Evolutionary conservation across 2,113 vertebrate species (phyloP).

Genomic region (Barnardius zonarius): DNA sequence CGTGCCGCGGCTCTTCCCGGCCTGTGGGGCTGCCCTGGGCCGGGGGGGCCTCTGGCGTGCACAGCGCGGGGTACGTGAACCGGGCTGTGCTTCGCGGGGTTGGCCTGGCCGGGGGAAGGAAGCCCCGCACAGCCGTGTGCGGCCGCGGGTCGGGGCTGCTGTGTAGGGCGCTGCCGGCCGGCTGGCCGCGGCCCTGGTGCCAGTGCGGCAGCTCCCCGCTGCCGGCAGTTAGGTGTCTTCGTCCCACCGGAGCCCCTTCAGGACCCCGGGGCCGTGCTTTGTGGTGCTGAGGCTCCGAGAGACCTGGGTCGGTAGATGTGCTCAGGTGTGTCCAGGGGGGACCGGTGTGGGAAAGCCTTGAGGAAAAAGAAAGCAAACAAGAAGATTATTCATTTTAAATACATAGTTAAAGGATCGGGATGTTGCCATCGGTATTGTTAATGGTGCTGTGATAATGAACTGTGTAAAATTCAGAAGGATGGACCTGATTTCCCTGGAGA

Average conservation of each 20-base stretch:
- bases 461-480: background rate
- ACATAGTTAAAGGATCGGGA: background rate
- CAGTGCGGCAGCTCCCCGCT: background rate
- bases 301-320: rapidly evolving
- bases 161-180: rapidly evolving
- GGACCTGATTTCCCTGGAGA: background rate
- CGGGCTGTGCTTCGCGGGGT: rapidly evolving
- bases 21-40: no score
- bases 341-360: background rate
- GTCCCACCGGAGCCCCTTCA: rapidly evolving
- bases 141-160: background rate
- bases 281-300: background rate
- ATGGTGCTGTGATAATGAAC: background rate
- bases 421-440: background rate
- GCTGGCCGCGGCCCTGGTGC: background rate
- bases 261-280: background rate
- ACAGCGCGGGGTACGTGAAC: rapidly evolving
- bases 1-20: no score
- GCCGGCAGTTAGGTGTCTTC: rapidly evolving
- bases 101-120: no score
- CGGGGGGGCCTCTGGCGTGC: rapidly evolving
- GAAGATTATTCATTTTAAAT: background rate
- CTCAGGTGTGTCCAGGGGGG: background rate
- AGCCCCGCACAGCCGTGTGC: rapidly evolving
- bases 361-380: background rate